Conservation (phyloP, 1,140 invertebrate genomes). For the Zaprionus davidi region DNA sequence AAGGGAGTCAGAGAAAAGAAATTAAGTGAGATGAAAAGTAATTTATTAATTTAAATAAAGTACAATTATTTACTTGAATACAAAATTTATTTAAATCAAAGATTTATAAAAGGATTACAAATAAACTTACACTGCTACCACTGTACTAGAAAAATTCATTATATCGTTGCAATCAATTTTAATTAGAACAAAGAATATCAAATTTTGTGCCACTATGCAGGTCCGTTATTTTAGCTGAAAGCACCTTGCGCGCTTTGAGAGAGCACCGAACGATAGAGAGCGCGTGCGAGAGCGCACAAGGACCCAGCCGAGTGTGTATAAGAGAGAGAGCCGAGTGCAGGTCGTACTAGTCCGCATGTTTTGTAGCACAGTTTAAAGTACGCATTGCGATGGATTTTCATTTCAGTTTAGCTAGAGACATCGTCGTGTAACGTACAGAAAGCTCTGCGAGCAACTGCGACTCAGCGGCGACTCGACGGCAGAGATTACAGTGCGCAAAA, state of each 20-base stretch:
- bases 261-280: conserved; percentile 21
- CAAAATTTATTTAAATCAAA: too few species aligned
- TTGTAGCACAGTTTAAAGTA: conserved; percentile 76
- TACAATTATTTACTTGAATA: too few species aligned
- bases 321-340: conserved; percentile 24
- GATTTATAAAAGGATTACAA: too few species aligned
- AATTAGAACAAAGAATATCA: not conserved
- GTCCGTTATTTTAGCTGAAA: conserved; percentile 9
- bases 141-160: not conserved
- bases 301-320: conserved; percentile 15
- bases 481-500: conserved; percentile 56
- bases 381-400: conserved; percentile 72
- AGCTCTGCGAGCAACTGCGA: conserved; percentile 50
- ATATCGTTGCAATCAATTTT: not conserved
- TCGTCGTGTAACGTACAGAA: conserved; percentile 73
- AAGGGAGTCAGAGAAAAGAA: too few species aligned
- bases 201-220: conserved; percentile 13
- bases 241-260: not conserved
- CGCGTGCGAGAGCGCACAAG: not conserved
- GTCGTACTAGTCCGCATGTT: conserved; percentile 28
- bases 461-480: conserved; percentile 49
- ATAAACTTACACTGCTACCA: not conserved
- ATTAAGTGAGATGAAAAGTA: too few species aligned
- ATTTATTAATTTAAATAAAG: not conserved
- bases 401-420: conserved; percentile 79